These are phyloP conservation scores for Dugesia japonica DNA, from an alignment of 2,888 invertebrate species.

Conservation along the genomic window DNA sequence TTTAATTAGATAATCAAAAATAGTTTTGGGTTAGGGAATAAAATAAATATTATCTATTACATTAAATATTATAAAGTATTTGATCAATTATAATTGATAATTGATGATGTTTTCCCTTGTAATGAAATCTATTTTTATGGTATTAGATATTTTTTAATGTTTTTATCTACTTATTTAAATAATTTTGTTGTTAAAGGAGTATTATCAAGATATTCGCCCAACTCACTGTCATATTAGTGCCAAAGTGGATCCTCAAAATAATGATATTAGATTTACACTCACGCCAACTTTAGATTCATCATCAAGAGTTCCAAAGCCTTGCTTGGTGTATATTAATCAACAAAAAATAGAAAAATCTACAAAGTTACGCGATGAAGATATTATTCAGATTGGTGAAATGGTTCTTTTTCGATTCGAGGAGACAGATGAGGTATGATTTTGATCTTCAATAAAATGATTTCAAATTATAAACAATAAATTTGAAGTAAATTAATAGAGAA, in stretches of 20 bases:
- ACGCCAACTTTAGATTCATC: slow-evolving; percentile 73
- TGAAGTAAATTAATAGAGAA: background rate
- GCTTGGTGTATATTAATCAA: slow-evolving; percentile 51
- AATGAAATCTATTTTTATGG: too few species aligned
- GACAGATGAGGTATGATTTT: slow-evolving; percentile 39
- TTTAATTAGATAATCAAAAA: too few species aligned
- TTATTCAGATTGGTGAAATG: slow-evolving; percentile 50
- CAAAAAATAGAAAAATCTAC: slow-evolving; percentile 53
- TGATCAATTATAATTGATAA: too few species aligned
- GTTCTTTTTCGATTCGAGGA: slow-evolving; percentile 52
- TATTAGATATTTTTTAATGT: too few species aligned
- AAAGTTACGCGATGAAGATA: slow-evolving; percentile 57
- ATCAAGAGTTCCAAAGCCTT: slow-evolving; percentile 76
- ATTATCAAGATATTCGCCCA: slow-evolving; percentile 37
- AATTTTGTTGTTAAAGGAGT: background rate
- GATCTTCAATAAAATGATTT: too few species aligned
- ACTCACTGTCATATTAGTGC: slow-evolving; percentile 30
- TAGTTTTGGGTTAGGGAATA: too few species aligned
- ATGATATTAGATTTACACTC: slow-evolving; percentile 27
- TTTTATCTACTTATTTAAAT: background rate
- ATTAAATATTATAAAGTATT: too few species aligned
- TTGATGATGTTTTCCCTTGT: too few species aligned
- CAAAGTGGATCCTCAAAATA: background rate
- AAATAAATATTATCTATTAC: too few species aligned
- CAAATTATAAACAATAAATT: background rate